A percentile compares a stretch with the other conserved stretches of the same genome.
These are phyloP conservation scores for Proteles cristata DNA, from an alignment of 2,113 vertebrate genomes.

Conservation along the genomic window DNA sequence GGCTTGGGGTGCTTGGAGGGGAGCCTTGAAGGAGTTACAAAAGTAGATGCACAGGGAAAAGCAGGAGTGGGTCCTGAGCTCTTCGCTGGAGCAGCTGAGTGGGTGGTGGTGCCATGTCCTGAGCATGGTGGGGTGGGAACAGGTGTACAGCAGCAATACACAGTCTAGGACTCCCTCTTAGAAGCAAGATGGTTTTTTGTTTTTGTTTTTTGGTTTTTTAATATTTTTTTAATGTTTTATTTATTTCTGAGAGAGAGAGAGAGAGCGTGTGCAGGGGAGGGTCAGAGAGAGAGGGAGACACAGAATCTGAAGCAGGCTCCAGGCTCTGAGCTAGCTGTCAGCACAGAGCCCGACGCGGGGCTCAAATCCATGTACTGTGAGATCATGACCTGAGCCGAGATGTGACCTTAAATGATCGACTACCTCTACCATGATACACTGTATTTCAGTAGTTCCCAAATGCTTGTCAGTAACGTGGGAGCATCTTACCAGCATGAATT, in stretches of 20 bases:
- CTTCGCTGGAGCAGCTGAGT: not conserved
- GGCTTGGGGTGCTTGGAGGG: too few species aligned
- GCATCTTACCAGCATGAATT: not conserved
- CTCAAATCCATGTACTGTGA: too few species aligned
- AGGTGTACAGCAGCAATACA: not conserved
- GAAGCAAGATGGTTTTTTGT: not conserved
- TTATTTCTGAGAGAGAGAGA: too few species aligned
- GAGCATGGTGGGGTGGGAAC: not conserved
- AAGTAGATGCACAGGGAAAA: not conserved
- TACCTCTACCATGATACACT: not conserved
- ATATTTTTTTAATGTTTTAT: too few species aligned
- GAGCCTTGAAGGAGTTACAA: not conserved
- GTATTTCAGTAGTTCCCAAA: not conserved
- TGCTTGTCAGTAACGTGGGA: not conserved
- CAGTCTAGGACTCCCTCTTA: not conserved
- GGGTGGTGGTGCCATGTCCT: fast-evolving
- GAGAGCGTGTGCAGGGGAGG: too few species aligned
- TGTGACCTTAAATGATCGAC: not conserved
- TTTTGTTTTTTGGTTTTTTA: too few species aligned
- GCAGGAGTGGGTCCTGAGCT: not conserved
- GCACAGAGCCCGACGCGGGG: too few species aligned
- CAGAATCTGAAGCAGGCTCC: too few species aligned
- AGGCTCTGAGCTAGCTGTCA: too few species aligned
- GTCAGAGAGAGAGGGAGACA: too few species aligned
- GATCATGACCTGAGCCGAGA: not conserved